Evolutionary conservation across 2,797 vertebrate genomes (phyloP).

Genomic region (Acanthiza pusilla): DNA sequence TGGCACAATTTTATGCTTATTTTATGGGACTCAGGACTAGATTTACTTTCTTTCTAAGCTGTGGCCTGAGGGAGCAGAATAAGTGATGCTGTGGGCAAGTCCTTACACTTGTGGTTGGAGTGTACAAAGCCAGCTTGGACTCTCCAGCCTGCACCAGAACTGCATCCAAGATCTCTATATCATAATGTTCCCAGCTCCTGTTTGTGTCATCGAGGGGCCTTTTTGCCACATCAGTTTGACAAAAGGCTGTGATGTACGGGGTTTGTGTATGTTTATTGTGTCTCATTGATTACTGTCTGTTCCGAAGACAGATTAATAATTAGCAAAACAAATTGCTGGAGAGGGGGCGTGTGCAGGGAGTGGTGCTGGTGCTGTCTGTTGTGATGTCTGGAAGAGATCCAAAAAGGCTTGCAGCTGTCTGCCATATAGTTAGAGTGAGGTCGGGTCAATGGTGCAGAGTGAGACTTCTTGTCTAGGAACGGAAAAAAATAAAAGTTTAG

Average conservation of each 20-base stretch:
- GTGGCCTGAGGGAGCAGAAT: neutral
- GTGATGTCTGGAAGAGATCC: neutral
- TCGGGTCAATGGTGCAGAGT: fast-evolving
- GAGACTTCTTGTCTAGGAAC: neutral
- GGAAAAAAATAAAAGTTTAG: neutral
- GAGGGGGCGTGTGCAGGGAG: neutral
- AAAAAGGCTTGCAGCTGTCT: neutral
- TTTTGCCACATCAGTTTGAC: neutral
- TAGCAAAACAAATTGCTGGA: neutral
- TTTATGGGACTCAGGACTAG: neutral
- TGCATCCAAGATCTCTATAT: neutral
- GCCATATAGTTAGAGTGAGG: neutral
- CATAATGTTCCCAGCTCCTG: fast-evolving
- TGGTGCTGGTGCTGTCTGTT: neutral
- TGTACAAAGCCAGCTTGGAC: neutral
- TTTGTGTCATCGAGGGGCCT: neutral
- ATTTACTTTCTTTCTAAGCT: neutral
- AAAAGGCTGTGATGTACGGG: neutral
- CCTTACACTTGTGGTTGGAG: neutral
- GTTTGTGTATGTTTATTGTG: neutral
- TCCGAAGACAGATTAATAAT: neutral
- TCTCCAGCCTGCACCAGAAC: neutral
- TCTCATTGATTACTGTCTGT: slow-evolving; percentile 10
- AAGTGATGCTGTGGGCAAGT: neutral
- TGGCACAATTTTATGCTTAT: neutral